A percentile compares a stretch with the other conserved stretches of the same genome.
These are phyloP conservation scores for Euborellia annulipes DNA, from an alignment of 1,140 invertebrate species.

Conservation along the genomic window DNA sequence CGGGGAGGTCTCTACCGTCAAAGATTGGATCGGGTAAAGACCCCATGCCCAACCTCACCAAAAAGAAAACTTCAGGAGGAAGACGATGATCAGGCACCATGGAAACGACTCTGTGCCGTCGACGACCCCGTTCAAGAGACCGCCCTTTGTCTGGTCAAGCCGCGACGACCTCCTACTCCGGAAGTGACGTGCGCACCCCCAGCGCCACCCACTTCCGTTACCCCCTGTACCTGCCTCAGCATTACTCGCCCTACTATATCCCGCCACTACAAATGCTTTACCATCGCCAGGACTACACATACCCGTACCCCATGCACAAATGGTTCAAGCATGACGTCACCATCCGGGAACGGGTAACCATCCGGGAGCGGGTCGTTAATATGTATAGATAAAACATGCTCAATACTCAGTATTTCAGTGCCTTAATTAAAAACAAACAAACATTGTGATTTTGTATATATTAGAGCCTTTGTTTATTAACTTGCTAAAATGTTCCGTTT, in stretches of 20 bases:
- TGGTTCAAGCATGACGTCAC: slow-evolving; percentile 8
- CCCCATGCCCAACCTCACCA: slow-evolving; percentile 3
- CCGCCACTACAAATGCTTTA: slow-evolving; percentile 1
- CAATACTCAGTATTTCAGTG: no score
- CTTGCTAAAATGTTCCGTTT: no score
- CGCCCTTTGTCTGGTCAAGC: slow-evolving; percentile 20
- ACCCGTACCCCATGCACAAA: slow-evolving; percentile 3
- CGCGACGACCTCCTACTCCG: slow-evolving; percentile 1
- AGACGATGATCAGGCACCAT: not conserved
- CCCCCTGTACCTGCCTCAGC: slow-evolving; percentile 3
- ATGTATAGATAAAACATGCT: slow-evolving; percentile 10
- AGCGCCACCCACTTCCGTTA: slow-evolving; percentile 2
- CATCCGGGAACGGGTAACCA: not conserved
- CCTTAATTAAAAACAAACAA: no score
- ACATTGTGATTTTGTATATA: no score
- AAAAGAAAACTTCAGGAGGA: no score
- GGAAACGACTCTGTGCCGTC: not conserved
- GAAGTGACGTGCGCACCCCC: slow-evolving; percentile 4
- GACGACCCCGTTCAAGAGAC: slow-evolving; percentile 18
- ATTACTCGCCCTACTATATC: not conserved
- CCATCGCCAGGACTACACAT: not conserved
- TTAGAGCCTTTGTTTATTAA: no score
- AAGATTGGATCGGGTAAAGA: slow-evolving; percentile 21
- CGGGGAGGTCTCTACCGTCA: slow-evolving; percentile 24
- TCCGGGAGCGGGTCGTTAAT: slow-evolving; percentile 3